Base-by-base conservation (phyloP, 2,888 invertebrate species). In the Pseudolycoriella hygida region DNA sequence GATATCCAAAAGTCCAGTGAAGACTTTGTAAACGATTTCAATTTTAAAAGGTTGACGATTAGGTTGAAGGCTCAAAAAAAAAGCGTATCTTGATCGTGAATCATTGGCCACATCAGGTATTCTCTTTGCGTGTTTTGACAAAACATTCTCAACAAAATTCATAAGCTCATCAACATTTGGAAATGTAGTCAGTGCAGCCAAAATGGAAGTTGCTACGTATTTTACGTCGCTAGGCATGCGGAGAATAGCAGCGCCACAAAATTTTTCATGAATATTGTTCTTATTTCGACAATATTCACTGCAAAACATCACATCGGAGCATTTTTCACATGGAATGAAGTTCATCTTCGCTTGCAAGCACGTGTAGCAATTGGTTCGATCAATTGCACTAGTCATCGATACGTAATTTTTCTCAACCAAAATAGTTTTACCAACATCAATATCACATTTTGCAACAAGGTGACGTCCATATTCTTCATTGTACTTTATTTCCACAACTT, bases 361-460 rank as follows among this genome's bases (percentile, higher is more conserved):
- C 12, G 31, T 34, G 17, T n/a, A 3, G 14, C 43, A 43, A 3
- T 2, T 2, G 2, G 11, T 34, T n/a, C 31, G 18, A 2, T 32
- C 32, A 8, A n/a, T 8, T 2, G 15, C 11, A 11, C 18, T 12
- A 11, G 32, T 3, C 2, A 31, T 11, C 12, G 31, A 18, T 17
- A 34, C 17, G n/a, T 31, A 43, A 17, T 18, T 32, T n/a, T 18
- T 11, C 12, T 43, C 43, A 3, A 43, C 34, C 2, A 43, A 2
- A 2, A 43, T n/a, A 8, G 18, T 32, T 43, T 43, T 15, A 3
- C 34, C 43, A 3, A 43, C 43, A 32, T 43, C 43, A 18, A 43
- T 43, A 17, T 43, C 34, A 30, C 34, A 3, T 2, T 30, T 43
- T 17, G 43, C 43, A 3, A 12, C 32, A 8, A 43, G 8, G 18